Base-by-base conservation (phyloP, 2,113 vertebrate species). In the Tetrao urogallus region DNA sequence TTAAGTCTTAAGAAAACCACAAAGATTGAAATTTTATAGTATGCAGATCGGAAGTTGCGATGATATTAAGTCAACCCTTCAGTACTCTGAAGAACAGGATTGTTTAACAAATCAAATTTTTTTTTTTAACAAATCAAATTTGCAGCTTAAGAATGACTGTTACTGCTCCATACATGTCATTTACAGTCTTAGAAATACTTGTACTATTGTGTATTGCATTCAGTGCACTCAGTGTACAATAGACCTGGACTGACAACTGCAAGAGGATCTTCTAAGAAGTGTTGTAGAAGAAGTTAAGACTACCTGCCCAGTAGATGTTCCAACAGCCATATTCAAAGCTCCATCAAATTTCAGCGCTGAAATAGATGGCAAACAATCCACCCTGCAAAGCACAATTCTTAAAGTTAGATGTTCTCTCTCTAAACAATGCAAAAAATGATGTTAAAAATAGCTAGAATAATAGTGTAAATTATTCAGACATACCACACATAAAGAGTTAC, bases 281-380 rank as follows among this genome's bases (percentile, higher is more conserved):
- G 3, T 0, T 27, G 20, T 30, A 90, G 42, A 27, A 8, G 10
- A 69, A 69, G 38, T 73, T 71, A 86, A 60, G 67, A 17, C 42
- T 94, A 99, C 99, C 99, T 99, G 99, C 57, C 99, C 99, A 22
- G 99, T 99, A 89, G 98, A 98, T 34, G 98, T 99, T 79, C 99
- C 99, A 25, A 99, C 99, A 15, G 98, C 99, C 98, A 99, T 98
- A 75, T 97, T 97, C 93, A 99, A 98, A 72, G 98, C 98, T 30
- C 98, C 98, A 38, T 98, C 98, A 95, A 99, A 99, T 89, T 98
- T 99, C 93, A 99, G 96, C 1, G 99, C 98, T 67, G 98, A 99
- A 92, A 99, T 82, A 5, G 99, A 98, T 1, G 99, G 99, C 47
- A 99, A 97, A 79, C 97, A 97, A 15, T 98, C 97, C 93, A 99